Percentiles rank a stretch among this genome's conserved stretches.
These are phyloP conservation scores for Thalpophila matura DNA, from an alignment of 2,888 invertebrate species.

Conservation along the genomic window DNA sequence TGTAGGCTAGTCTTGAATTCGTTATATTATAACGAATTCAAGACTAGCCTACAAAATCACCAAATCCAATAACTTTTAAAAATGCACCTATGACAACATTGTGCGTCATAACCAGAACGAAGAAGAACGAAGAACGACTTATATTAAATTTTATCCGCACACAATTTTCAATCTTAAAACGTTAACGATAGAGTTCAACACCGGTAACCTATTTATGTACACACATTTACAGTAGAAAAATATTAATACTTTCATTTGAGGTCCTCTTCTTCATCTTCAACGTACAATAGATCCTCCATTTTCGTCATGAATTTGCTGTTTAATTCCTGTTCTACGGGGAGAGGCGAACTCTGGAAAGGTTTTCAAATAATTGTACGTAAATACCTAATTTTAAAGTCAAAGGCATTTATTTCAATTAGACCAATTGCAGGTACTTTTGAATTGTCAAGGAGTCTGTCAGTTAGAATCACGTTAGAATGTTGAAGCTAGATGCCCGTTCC, in stretches of 20 bases:
- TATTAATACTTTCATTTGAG: slow-evolving; percentile 75
- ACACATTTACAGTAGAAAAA: slow-evolving; percentile 65
- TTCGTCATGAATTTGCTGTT: slow-evolving; percentile 85
- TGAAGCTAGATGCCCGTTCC: too few species aligned
- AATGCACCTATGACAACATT: slow-evolving; percentile 29
- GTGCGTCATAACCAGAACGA: slow-evolving; percentile 29
- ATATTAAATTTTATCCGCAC: slow-evolving; percentile 22
- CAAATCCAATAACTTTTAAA: slow-evolving; percentile 16
- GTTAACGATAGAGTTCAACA: slow-evolving; percentile 47
- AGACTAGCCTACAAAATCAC: slow-evolving; percentile 25
- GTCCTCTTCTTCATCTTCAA: slow-evolving; percentile 86
- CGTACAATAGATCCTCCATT: slow-evolving; percentile 85
- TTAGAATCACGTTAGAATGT: too few species aligned
- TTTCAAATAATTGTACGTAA: slow-evolving; percentile 7
- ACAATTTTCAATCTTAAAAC: slow-evolving; percentile 40
- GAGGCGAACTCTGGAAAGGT: slow-evolving; percentile 71
- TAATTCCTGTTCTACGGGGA: slow-evolving; percentile 75
- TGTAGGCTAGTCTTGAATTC: slow-evolving; percentile 30
- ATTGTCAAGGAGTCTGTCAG: too few species aligned
- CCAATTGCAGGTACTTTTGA: too few species aligned
- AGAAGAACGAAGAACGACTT: too few species aligned
- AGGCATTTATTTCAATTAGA: neutral
- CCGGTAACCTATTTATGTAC: slow-evolving; percentile 62
- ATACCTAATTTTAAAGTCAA: neutral
- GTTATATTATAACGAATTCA: slow-evolving; percentile 14